A percentile compares a stretch with the other conserved stretches of the same genome.
phyloP scores from a whole-genome alignment of 2,113 vertebrate species.

The Rhinichthys klamathensis region DNA sequence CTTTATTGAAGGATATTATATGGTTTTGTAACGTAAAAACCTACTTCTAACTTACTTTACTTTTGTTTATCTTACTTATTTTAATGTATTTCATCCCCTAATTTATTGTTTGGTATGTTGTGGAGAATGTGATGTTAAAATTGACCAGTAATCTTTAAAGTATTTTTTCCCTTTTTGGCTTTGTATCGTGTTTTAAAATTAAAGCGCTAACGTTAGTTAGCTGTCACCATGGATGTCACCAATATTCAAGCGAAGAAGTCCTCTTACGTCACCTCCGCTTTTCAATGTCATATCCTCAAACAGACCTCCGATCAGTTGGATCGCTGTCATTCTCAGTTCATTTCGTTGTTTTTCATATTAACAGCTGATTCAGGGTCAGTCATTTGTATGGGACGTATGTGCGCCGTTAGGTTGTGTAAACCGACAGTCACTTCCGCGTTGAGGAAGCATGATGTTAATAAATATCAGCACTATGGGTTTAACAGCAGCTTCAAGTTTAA shows the following conservation, averaged over 20 bases:
- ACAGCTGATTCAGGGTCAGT: slow-evolving; percentile 57
- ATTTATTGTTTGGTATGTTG: too few species aligned
- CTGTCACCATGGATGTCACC: not conserved
- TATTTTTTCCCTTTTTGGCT: not conserved
- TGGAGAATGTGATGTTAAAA: too few species aligned
- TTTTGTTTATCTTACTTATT: too few species aligned
- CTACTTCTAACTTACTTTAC: too few species aligned
- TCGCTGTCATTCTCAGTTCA: not conserved
- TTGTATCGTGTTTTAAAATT: not conserved
- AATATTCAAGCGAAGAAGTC: not conserved
- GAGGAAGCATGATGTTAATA: slow-evolving; percentile 4
- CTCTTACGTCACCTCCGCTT: slow-evolving; percentile 50
- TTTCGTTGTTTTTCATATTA: not conserved
- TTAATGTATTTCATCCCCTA: too few species aligned
- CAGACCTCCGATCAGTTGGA: slow-evolving; percentile 49
- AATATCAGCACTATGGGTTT: slow-evolving; percentile 56
- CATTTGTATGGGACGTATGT: fast-evolving
- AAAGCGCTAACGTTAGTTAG: not conserved
- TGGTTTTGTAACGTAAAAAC: too few species aligned
- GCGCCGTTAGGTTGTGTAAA: slow-evolving; percentile 47
- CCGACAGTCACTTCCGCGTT: slow-evolving; percentile 47
- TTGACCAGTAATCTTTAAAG: not conserved
- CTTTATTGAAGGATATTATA: too few species aligned
- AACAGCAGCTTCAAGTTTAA: slow-evolving; percentile 22
- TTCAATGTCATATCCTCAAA: fast-evolving